phyloP scores from a whole-genome alignment of 2,888 invertebrate genomes.

The Cataglyphis livida region DNA sequence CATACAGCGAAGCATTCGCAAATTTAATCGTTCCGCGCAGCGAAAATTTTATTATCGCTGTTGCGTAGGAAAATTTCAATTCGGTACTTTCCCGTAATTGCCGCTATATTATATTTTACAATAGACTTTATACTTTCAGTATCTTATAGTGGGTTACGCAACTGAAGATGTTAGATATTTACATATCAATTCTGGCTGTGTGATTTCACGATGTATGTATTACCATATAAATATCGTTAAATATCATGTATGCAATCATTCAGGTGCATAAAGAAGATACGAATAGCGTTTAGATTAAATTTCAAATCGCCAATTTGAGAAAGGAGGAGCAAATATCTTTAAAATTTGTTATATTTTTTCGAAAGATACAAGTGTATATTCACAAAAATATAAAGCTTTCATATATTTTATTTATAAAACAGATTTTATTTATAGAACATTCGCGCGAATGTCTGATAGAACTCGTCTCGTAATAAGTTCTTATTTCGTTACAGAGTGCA shows the following conservation, averaged over 20 bases:
- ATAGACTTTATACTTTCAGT: constrained; percentile 1
- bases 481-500: neutral
- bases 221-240: neutral
- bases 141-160: neutral
- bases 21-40: constrained; percentile 34
- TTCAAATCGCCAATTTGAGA: neutral
- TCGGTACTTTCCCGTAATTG: neutral
- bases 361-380: neutral
- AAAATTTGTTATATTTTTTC: neutral
- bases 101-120: constrained; percentile 1
- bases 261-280: neutral
- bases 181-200: no score
- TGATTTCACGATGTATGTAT: no score
- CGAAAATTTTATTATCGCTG: constrained; percentile 1
- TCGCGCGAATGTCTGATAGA: neutral
- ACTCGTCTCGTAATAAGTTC: constrained; percentile 1
- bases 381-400: neutral
- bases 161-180: no score
- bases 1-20: constrained; percentile 11
- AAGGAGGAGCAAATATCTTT: neutral
- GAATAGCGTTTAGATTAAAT: neutral
- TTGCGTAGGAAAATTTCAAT: neutral
- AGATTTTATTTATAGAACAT: constrained; percentile 2
- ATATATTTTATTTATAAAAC: neutral
- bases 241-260: neutral